Evolutionary conservation across 2,113 vertebrate genomes (phyloP).

Genomic region (Crotalus tigris): DNA sequence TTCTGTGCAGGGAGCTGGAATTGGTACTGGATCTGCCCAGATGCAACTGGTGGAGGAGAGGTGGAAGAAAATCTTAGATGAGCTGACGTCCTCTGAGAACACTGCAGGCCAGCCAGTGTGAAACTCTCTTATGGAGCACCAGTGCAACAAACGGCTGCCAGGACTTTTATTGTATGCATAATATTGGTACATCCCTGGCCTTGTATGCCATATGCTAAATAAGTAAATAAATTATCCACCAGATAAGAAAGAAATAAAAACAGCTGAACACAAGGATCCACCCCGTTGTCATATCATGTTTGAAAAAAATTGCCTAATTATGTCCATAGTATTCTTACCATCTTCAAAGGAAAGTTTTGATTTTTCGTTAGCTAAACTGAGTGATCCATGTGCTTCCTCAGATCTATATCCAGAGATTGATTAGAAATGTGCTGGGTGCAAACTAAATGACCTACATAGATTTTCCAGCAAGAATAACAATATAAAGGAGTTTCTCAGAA

Average conservation of each 20-base stretch:
- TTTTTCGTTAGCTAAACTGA: background rate
- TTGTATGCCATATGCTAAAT: background rate
- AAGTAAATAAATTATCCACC: background rate
- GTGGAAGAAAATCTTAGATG: background rate
- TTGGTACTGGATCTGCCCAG: background rate
- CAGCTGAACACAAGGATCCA: background rate
- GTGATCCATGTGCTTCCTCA: background rate
- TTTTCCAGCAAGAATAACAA: background rate
- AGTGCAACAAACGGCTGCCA: background rate
- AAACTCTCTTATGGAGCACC: background rate
- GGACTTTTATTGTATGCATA: background rate
- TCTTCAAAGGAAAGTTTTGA: background rate
- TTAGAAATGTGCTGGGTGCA: background rate
- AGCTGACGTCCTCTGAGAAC: background rate
- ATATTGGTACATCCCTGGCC: background rate
- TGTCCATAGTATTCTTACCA: background rate
- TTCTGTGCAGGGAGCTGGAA: background rate
- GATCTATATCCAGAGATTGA: background rate
- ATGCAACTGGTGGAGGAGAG: background rate
- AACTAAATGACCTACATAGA: background rate
- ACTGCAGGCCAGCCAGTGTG: background rate
- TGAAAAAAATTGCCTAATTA: background rate
- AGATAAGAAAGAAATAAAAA: background rate
- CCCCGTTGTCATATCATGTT: background rate
- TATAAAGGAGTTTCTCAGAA: too few relatives aligned